Evolutionary conservation across 2,888 invertebrate genomes (phyloP), one percentile per base, ranked within the genome.

Genomic region (Napeogenes inachia): DNA sequence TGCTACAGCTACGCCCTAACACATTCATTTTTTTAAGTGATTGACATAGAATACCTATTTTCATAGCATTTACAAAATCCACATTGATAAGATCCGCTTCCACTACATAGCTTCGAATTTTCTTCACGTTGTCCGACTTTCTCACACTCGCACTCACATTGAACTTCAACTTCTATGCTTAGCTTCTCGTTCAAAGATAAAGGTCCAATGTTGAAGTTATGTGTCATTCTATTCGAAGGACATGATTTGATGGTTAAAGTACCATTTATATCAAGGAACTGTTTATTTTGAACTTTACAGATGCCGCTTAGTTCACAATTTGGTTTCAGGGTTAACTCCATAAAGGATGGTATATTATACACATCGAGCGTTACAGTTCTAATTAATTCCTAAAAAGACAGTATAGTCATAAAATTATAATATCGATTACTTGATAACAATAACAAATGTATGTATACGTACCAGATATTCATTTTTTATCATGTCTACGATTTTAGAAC

Each of bases 131-230:
- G 84, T 46, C 73, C 63, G 77, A 56, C 33, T 56, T 82, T 84
- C 75, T 95, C 95, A 81, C 97, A 97, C 6, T 92, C 91, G 78
- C 97, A 97, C 68, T 94, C 91, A 76, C 97, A 97, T 47, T 93
- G 82, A n/a, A 95, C 89, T 66, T 94, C 92, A 47, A 97, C 77
- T 55, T 94, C 90, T 47, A 97, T 86, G 2, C 77, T 84, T 21
- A 97, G 81, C 65, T 91, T 91, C 75, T 96, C 96, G 54, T 92
- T 89, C 5, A 96, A 79, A 12, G 94, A 94, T 12, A 92, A 91
- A 0, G 95, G 95, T 2, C 71, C 68, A 6, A 81, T 66, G 12
- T 62, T 65, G 13, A 79, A 38, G 12, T 33, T 45, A 45, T 67
- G 57, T 53, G 63, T 61, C 5, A 63, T 59, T 3, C 63, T n/a